Evolutionary conservation across 1,140 invertebrate genomes (phyloP).

Genomic region (Atta colombica): DNA sequence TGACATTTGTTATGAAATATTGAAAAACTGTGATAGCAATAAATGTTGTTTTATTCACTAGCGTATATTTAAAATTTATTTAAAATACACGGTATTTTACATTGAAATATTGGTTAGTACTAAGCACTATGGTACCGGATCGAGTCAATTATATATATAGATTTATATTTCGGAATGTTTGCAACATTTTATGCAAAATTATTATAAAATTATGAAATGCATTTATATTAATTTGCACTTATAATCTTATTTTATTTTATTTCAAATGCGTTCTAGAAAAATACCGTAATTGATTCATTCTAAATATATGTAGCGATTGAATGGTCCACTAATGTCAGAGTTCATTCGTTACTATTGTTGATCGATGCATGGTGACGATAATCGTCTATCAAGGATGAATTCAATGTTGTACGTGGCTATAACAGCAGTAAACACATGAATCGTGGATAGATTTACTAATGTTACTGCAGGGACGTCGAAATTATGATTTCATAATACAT

Average conservation of each 20-base stretch:
- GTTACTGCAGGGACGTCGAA: conserved; percentile 13
- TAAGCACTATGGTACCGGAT: not conserved
- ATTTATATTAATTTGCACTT: conserved; percentile 4
- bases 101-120: conserved; percentile 14
- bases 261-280: conserved; percentile 20
- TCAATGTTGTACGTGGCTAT: conserved; percentile 56
- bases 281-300: conserved; percentile 15
- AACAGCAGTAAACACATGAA: conserved; percentile 63
- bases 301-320: conserved; percentile 44
- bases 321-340: conserved; percentile 68
- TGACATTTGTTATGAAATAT: conserved; percentile 33
- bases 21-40: conserved; percentile 1
- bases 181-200: conserved; percentile 5
- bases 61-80: conserved; percentile 36
- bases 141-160: conserved; percentile 1
- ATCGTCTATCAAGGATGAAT: conserved; percentile 73
- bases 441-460: conserved; percentile 58
- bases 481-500: not conserved
- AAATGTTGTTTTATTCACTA: conserved; percentile 33
- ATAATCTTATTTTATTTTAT: conserved; percentile 22
- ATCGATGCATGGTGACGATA: conserved; percentile 70
- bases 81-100: conserved; percentile 27
- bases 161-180: not conserved
- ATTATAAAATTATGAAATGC: not conserved
- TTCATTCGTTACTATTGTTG: conserved; percentile 65